A percentile compares a stretch with the other conserved stretches of the same genome.
Evolutionary conservation across 1,140 invertebrate species (phyloP).

Genomic region (Trichogramma pretiosum): DNA sequence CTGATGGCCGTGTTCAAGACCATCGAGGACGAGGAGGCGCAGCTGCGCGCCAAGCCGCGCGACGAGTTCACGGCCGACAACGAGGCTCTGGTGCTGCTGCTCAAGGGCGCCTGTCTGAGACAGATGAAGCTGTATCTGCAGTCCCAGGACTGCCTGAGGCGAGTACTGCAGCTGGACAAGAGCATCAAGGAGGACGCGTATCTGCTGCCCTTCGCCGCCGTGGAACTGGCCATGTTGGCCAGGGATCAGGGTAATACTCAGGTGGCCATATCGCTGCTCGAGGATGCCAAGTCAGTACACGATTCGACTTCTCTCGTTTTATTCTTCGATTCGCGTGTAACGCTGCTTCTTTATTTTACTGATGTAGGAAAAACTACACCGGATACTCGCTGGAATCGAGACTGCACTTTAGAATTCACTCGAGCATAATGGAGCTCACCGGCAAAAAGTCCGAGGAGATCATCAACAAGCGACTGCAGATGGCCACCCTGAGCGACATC

Average conservation of each 20-base stretch:
- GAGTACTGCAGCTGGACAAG: conserved; percentile 63
- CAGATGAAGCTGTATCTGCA: conserved; percentile 62
- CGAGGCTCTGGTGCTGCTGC: conserved; percentile 61
- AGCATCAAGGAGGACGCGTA: conserved; percentile 76
- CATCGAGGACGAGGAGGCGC: conserved; percentile 57
- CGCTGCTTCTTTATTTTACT: conserved; percentile 8
- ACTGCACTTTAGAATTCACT: conserved; percentile 86
- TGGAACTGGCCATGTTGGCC: conserved; percentile 76
- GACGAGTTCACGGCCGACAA: conserved; percentile 67
- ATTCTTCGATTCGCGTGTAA: no score
- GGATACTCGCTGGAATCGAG: conserved; percentile 83
- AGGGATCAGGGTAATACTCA: conserved; percentile 57
- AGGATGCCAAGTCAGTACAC: conserved; percentile 73
- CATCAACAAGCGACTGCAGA: no score
- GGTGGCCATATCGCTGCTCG: conserved; percentile 63
- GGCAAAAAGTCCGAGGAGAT: no score
- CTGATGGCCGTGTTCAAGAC: conserved; percentile 62
- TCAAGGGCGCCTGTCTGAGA: conserved; percentile 78
- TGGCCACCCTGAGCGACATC: no score
- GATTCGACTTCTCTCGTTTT: no score
- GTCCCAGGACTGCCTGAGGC: conserved; percentile 67
- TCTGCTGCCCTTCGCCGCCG: conserved; percentile 75
- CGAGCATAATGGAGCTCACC: conserved; percentile 55
- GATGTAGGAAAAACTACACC: conserved; percentile 79
- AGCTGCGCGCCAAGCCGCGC: conserved; percentile 33